phyloP scores from a whole-genome alignment of 2,113 vertebrate genomes.

The Limnothrissa miodon region DNA sequence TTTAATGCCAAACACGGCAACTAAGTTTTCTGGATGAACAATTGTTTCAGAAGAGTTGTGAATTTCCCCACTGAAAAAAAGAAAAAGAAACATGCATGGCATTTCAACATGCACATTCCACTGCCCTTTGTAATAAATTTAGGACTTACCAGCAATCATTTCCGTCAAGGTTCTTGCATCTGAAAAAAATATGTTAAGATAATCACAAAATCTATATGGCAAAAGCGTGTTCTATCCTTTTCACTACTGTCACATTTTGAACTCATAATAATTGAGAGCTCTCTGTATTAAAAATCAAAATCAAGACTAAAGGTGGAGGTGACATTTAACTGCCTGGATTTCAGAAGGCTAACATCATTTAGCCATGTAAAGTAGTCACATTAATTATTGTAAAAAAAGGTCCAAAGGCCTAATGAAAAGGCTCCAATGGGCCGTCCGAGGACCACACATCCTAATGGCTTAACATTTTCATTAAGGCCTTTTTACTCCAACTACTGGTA shows the following conservation, averaged over 20 bases:
- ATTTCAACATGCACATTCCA: slow-evolving; percentile 40
- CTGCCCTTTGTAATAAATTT: slow-evolving; percentile 22
- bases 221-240: slow-evolving; percentile 44
- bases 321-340: slow-evolving; percentile 65
- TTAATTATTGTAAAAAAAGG: slow-evolving; percentile 66
- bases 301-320: slow-evolving; percentile 56
- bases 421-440: slow-evolving; percentile 66
- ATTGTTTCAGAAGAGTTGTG: background rate
- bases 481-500: background rate
- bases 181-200: background rate
- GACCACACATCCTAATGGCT: slow-evolving; percentile 30
- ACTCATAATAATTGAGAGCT: slow-evolving; percentile 51
- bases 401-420: slow-evolving; percentile 57
- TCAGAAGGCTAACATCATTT: slow-evolving; percentile 61
- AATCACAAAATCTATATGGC: background rate
- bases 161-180: background rate
- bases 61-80: background rate
- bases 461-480: slow-evolving; percentile 67
- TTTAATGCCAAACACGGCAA: background rate
- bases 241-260: background rate
- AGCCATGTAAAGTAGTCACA: slow-evolving; percentile 63
- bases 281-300: slow-evolving; percentile 58
- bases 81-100: background rate
- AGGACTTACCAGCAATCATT: background rate
- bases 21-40: background rate